Base-by-base conservation (phyloP, 2,113 vertebrate genomes). In the Etia nguti region DNA sequence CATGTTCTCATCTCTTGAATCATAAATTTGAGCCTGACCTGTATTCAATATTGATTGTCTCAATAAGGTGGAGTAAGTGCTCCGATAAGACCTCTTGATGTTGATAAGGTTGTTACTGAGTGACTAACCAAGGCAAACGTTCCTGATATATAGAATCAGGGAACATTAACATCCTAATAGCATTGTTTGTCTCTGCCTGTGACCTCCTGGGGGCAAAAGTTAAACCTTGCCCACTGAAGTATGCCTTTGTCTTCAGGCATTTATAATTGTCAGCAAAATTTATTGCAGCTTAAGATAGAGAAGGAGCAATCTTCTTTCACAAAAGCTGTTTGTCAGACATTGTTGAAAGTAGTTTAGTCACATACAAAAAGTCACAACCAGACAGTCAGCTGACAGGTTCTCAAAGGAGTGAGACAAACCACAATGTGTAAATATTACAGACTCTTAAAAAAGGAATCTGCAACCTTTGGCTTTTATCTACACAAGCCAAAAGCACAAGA, bases 91-190 rank as follows among this genome's bases (percentile, higher is more conserved):
- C 46, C 80, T 89, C 82, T 90, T 89, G 83, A 88, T 85, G 92
- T 84, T 77, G 92, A 95, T 95, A 92, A 88, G 80, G 56, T 79
- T 56, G 92, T 95, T 94, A 95, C 90, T 94, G 83, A 95, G 82
- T 94, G 86, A 94, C 93, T 52, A 86, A 79, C 57, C 60, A 52
- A 56, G 48, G 75, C 79, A 38, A 79, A 87, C 81, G 68, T 88
- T 56, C 73, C 65, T 77, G 62, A 46, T 86, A 56, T 83, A 55
- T 68, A 79, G 84, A 13, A 56, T 79, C 80, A 86, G 56, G 79
- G 86, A 91, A 83, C 46, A 75, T 56, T 90, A 85, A 86, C 86
- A 26, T 16, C 48, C 79, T 86, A 83, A 86, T 50, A 65, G 84
- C 52, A 54, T 24, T 83, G 79, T 87, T 91, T 90, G 87, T 80